Evolutionary conservation across 2,888 invertebrate species (phyloP), one percentile per base, ranked within the genome.

Genomic region (Macaria liturata): DNA sequence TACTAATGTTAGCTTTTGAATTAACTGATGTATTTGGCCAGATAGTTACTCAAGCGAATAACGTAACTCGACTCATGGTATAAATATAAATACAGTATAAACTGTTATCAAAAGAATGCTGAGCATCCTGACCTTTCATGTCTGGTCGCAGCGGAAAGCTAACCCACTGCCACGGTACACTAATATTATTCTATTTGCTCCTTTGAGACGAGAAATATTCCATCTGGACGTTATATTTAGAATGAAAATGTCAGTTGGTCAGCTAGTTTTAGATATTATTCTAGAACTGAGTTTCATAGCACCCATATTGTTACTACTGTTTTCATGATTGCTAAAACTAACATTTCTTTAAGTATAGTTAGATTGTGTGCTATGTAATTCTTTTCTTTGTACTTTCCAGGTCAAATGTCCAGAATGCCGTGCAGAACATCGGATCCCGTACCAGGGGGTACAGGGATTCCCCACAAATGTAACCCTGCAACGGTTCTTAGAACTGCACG

Each of bases 331-430:
- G 20, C 20, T 20, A 20, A 20, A 20, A 20, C 20, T 20, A 20
- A 20, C 20, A 20, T 20, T 20, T 20, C 2, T 1, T 20, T 1
- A 20, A 20, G 1, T 20, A 20, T 20, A 1, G 20, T 20, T 20
- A 1, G 1, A 20, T 20, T 20, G 20, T 20, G 20, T 20, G 20
- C 20, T 20, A 20, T 20, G 20, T 20, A 20, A 20, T 20, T 1
- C 20, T 20, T 20, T 20, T 20, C 45, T 63, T 64, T 43, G 30
- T 39, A 5, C 44, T 65, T 84, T 81, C 9, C 88, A 96, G 96
- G 97, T 98, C 63, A 98, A 98, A 94, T 99, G 99, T 93, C 99
- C 99, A 80, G 98, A 99, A 95, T 99, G 99, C 86, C 95, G 98
- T 64, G 98, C 98, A 59, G 98, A 98, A 91, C 98, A 98, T 92